Base-by-base conservation (phyloP, 2,113 vertebrate genomes). In the Numenius arquata region DNA sequence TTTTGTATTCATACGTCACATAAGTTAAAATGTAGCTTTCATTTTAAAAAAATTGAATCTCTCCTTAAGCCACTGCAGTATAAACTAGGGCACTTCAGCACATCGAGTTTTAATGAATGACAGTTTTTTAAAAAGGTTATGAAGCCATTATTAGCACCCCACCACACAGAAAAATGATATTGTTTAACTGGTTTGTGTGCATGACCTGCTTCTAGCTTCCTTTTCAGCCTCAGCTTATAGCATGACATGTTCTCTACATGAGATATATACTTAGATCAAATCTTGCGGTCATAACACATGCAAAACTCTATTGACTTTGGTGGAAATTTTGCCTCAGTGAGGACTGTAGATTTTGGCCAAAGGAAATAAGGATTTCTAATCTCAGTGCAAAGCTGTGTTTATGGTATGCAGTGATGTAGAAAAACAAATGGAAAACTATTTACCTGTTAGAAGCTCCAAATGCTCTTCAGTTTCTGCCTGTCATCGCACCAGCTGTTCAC, bases 381-480 rank as follows among this genome's bases (percentile, higher is more conserved):
- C 65, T 27, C 48, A 22, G 2, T 2, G 56, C 41, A 61, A 59
- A 91, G 8, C 62, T 72, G 9, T 13, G 7, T 18, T 66, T 27
- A 5, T 38, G 14, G 36, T 5, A 23, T 1, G 17, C 80, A 25
- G 7, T 2, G 48, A 47, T 1, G 7, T 0, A 65, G 26, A 40
- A 74, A 81, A 91, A 48, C 12, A 62, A 65, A 19, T 0, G 15
- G 43, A 6, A 30, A 27, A 34, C 52, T 12, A 34, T 38, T 95
- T 97, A 98, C 97, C 97, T 97, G 94, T 58, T 5, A 40, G 62
- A 96, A 48, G 63, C 72, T 83, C 75, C n/a, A 41, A 65, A 72
- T 1, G 43, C 41, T 95, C 82, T 47, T 98, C 96, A 98, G 80
- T 94, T 88, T 87, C 75, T 93, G 67, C 70, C 95, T 95, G 92